Percentiles rank a stretch among this genome's conserved stretches.
Conservation (phyloP, 2,888 invertebrate genomes). For the Anorthoa munda region DNA sequence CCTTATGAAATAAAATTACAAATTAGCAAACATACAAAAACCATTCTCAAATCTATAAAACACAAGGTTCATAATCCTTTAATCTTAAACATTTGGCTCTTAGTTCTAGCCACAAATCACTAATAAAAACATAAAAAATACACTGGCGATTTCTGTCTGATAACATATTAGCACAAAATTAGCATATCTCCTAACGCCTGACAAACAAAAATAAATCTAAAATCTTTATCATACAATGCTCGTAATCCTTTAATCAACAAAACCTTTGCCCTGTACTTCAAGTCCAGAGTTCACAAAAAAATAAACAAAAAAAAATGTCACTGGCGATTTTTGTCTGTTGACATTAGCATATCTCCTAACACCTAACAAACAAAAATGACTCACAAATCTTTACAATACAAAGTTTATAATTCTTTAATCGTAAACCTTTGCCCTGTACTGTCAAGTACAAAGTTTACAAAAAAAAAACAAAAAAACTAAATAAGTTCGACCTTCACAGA, state of each 20-base stretch:
- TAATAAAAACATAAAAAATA: too few relatives aligned
- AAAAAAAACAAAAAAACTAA: background rate
- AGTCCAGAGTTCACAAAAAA: slow-evolving; percentile 2
- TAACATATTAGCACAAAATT: background rate
- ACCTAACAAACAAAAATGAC: background rate
- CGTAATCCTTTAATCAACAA: background rate
- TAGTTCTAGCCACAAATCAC: too few relatives aligned
- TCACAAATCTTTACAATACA: background rate
- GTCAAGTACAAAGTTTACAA: background rate
- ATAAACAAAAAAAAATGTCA: background rate
- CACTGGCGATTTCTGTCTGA: too few relatives aligned
- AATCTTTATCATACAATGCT: background rate
- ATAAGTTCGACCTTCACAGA: slow-evolving; percentile 16
- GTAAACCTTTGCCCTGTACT: background rate
- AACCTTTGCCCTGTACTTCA: background rate
- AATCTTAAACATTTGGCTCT: background rate
- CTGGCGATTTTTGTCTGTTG: background rate
- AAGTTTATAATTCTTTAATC: slow-evolving; percentile 4
- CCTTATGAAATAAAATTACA: too few relatives aligned
- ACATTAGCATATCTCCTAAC: background rate
- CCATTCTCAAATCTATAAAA: background rate
- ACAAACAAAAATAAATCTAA: too few relatives aligned
- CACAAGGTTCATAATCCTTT: background rate
- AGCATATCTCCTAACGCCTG: background rate
- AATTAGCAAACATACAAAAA: background rate